phyloP scores from a whole-genome alignment of 2,113 vertebrate species.

The Epinephelus fuscoguttatus region DNA sequence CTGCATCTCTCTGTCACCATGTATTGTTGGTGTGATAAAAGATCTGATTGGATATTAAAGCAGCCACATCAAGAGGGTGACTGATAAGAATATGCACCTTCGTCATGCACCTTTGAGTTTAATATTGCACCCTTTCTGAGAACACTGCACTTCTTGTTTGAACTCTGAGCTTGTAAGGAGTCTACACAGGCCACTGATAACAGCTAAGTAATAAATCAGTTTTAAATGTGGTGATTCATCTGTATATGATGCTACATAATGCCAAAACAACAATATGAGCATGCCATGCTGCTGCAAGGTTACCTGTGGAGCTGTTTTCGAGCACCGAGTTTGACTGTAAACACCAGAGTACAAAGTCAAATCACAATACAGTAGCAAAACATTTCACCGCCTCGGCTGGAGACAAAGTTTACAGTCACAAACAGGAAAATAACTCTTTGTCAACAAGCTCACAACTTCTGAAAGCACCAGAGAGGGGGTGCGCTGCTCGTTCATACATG shows the following conservation, averaged over 20 bases:
- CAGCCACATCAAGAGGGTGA: neutral
- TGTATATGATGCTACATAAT: constrained; percentile 14
- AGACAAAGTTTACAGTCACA: constrained; percentile 39
- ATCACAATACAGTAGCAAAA: constrained; percentile 29
- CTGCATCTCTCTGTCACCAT: neutral
- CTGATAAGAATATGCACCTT: constrained; percentile 6
- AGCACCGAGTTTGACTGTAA: constrained; percentile 12
- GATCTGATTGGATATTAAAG: neutral
- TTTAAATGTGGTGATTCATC: constrained; percentile 35
- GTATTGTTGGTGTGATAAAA: neutral
- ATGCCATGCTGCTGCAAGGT: constrained; percentile 12
- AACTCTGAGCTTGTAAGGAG: constrained; percentile 17
- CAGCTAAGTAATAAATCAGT: constrained; percentile 38
- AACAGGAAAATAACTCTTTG: constrained; percentile 25
- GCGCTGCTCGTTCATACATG: constrained; percentile 12
- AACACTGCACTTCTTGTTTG: constrained; percentile 7
- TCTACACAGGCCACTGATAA: constrained; percentile 28
- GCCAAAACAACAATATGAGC: constrained; percentile 9
- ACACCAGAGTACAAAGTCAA: constrained; percentile 32
- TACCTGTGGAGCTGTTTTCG: constrained; percentile 25
- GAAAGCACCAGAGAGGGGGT: constrained; percentile 33
- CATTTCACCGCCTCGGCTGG: constrained; percentile 38
- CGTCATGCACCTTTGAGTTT: neutral
- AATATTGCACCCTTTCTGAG: neutral
- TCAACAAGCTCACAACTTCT: constrained; percentile 43